A percentile compares a stretch with the other conserved stretches of the same genome.
Evolutionary conservation across 1,140 invertebrate species (phyloP).

Genomic region (Bombus waltoni): DNA sequence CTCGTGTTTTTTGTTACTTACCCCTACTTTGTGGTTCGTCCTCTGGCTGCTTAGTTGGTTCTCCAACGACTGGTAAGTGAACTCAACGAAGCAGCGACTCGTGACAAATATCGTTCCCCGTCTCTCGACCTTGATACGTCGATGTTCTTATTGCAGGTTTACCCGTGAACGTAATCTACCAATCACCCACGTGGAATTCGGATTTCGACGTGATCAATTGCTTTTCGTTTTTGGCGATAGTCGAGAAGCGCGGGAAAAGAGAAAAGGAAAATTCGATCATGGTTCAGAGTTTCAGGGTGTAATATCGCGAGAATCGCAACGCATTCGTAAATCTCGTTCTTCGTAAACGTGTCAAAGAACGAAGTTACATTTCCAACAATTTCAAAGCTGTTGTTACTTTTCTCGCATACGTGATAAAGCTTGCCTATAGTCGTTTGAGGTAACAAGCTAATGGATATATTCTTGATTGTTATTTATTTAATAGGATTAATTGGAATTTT

Average conservation of each 20-base stretch:
- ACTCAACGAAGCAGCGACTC: constrained; percentile 14
- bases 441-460: background rate
- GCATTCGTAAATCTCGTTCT: too few relatives aligned
- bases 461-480: background rate
- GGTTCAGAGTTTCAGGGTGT: too few relatives aligned
- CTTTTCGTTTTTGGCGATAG: background rate
- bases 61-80: constrained; percentile 33
- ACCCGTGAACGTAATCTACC: background rate
- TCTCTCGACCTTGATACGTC: constrained; percentile 34
- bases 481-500: background rate
- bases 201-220: background rate
- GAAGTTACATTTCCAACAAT: too few relatives aligned
- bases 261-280: too few relatives aligned
- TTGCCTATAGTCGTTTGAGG: too few relatives aligned
- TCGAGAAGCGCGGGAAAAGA: too few relatives aligned
- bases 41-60: constrained; percentile 6
- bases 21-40: background rate
- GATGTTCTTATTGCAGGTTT: background rate
- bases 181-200: background rate
- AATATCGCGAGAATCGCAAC: too few relatives aligned
- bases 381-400: too few relatives aligned
- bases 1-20: background rate
- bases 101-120: constrained; percentile 14
- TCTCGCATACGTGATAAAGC: too few relatives aligned
- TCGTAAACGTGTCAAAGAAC: too few relatives aligned